These are phyloP conservation scores for Hylia prasina DNA, from an alignment of 2,113 vertebrate genomes.

Conservation along the genomic window DNA sequence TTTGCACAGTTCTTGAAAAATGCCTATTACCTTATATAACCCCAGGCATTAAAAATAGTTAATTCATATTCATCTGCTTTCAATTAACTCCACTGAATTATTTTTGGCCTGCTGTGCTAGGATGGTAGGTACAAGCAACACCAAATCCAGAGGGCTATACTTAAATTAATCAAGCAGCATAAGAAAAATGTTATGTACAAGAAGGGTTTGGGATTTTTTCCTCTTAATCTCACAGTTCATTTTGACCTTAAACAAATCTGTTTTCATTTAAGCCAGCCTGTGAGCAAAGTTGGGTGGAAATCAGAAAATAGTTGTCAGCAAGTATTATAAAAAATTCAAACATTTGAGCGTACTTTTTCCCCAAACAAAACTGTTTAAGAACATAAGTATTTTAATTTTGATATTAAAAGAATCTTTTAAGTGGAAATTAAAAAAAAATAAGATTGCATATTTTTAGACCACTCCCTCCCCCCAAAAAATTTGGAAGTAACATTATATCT, in stretches of 20 bases:
- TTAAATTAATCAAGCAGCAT: neutral
- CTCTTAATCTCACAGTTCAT: neutral
- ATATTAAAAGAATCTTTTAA: neutral
- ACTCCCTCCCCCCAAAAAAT: accelerated
- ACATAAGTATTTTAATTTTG: neutral
- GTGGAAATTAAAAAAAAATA: neutral
- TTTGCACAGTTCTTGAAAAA: neutral
- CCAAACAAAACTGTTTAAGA: neutral
- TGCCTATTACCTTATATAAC: neutral
- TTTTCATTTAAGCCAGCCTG: neutral
- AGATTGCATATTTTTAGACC: neutral
- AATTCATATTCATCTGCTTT: neutral
- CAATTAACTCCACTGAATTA: neutral
- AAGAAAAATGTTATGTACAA: neutral
- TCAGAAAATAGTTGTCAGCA: neutral
- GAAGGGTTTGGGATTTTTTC: neutral
- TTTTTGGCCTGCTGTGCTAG: neutral
- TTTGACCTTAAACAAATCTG: neutral
- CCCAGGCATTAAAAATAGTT: neutral
- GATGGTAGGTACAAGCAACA: neutral
- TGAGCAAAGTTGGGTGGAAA: neutral
- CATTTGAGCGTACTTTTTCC: neutral
- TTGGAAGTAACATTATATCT: neutral
- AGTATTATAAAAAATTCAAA: neutral
- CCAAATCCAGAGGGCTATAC: neutral